Evolutionary conservation across 2,113 vertebrate genomes (phyloP).

Genomic region (Hylia prasina): DNA sequence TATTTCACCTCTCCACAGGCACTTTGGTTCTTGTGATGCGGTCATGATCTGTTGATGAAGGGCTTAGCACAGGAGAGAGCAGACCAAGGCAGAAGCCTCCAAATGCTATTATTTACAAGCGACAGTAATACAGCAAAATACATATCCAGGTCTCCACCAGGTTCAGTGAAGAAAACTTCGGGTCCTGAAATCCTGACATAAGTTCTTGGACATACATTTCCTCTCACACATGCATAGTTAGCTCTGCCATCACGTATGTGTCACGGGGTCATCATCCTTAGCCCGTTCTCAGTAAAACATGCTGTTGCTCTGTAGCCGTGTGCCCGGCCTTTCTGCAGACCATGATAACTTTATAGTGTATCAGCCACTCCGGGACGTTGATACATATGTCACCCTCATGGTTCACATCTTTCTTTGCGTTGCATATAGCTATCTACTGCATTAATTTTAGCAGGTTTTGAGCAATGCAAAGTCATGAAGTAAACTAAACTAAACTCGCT

Average conservation of each 20-base stretch:
- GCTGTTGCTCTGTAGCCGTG: not conserved
- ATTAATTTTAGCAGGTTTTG: not conserved
- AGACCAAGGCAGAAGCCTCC: not conserved
- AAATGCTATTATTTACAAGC: not conserved
- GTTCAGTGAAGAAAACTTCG: not conserved
- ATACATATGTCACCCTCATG: not conserved
- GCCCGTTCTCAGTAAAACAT: not conserved
- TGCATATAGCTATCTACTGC: not conserved
- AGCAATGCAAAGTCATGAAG: not conserved
- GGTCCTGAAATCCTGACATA: not conserved
- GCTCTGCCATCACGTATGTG: not conserved
- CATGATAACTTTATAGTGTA: not conserved
- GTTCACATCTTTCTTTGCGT: not conserved
- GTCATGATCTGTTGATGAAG: not conserved
- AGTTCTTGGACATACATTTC: not conserved
- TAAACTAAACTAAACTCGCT: not conserved
- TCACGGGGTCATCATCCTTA: not conserved
- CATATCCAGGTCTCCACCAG: not conserved
- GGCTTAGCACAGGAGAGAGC: not conserved
- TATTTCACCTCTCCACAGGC: not conserved
- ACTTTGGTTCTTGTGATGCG: rapidly evolving
- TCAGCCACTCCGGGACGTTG: rapidly evolving
- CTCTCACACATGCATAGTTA: not conserved
- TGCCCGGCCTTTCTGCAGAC: not conserved
- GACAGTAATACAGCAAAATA: not conserved